Base-by-base conservation (phyloP, 2,797 vertebrate genomes). In the Notolabrus celidotus region DNA sequence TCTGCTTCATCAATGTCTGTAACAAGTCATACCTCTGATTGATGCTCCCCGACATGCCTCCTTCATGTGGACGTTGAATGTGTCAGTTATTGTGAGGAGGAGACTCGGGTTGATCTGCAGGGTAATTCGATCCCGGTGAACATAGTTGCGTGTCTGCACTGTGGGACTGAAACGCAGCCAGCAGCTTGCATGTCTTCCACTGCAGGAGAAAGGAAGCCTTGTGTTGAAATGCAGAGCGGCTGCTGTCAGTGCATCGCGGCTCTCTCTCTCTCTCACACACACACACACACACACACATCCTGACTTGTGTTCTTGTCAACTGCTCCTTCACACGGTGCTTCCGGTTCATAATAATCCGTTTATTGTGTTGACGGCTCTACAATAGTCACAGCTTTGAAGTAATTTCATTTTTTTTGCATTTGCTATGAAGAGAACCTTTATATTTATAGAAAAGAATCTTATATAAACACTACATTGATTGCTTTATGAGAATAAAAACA, bases 361-460 rank as follows among this genome's bases (percentile, higher is more conserved):
- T 58, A 78, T 85, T 82, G 74, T 86, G 81, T 83, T 77, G 80
- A 85, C 61, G 52, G 79, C 78, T 86, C 74, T 59, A 70, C 72
- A 80, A 73, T 74, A 80, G 80, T 82, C 83, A 70, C 54, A 38
- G 74, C 71, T 80, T 80, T 85, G 77, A 87, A 87, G 84, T 83
- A 15, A 60, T 83, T 88, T 86, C 60, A 29, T 77, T 25, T 47
- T 47, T 47, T 45, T 82, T 88, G 79, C 87, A 93, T 96, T 97
- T 97, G 93, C 94, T 95, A 94, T 95, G 92, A 95, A 94, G 93
- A 95, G 92, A 95, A 93, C 93, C 92, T 97, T 95, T 97, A 98
- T 97, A 98, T 97, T 98, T 97, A 96, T 97, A 97, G 95, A 93
- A 95, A 95, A 94, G 95, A 94, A 82, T 93, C 95, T 94, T 96